Conservation (phyloP, 2,888 invertebrate genomes). For the Aporophyla nigra region DNA sequence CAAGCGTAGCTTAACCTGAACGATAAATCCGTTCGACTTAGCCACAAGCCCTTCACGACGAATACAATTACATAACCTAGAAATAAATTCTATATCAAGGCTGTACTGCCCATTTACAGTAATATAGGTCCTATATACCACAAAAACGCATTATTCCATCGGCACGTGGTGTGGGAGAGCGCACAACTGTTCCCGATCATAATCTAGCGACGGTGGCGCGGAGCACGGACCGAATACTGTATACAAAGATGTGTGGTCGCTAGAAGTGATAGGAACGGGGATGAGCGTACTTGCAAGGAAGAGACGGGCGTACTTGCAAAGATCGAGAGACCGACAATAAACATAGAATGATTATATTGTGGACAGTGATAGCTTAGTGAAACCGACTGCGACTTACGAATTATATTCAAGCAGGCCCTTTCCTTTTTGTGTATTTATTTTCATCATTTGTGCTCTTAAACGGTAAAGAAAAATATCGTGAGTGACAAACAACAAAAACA, state of each 20-base stretch:
- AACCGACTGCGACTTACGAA: too few species aligned
- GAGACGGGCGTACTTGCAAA: neutral
- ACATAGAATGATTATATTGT: too few species aligned
- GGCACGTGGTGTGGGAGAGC: slow-evolving; percentile 69
- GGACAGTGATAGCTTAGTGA: too few species aligned
- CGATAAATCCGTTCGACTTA: too few species aligned
- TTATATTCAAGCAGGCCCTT: too few species aligned
- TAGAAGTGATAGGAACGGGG: neutral
- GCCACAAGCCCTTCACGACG: too few species aligned
- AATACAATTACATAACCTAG: neutral
- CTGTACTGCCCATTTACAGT: neutral
- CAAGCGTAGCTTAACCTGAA: too few species aligned
- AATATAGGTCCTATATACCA: slow-evolving; percentile 30
- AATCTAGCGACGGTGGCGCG: slow-evolving; percentile 71
- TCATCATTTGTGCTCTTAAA: too few species aligned
- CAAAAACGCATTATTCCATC: slow-evolving; percentile 56
- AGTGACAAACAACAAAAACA: too few species aligned
- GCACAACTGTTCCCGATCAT: slow-evolving; percentile 72
- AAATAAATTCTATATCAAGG: neutral
- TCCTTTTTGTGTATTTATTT: too few species aligned
- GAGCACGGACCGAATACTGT: slow-evolving; percentile 61
- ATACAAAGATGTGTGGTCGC: slow-evolving; percentile 1
- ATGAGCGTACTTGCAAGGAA: neutral
- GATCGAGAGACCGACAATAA: too few species aligned
- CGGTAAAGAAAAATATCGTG: too few species aligned